Percentiles rank a stretch among this genome's conserved stretches.
These are phyloP conservation scores for Tipula helvola DNA, from an alignment of 2,888 invertebrate genomes.

Conservation along the genomic window DNA sequence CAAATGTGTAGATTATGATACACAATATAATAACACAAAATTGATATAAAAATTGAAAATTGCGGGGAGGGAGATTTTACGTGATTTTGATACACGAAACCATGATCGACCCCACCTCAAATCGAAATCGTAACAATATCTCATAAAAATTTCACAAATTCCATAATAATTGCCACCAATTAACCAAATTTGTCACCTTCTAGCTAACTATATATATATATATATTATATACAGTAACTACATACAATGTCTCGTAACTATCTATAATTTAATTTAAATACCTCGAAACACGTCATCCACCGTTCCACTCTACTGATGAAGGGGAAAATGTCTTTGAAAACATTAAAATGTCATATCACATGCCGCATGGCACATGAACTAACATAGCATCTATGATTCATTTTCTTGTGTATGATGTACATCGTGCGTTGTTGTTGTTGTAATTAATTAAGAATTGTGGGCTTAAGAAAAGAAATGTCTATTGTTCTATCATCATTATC, in stretches of 20 bases:
- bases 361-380: background rate
- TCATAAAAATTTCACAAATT: background rate
- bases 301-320: background rate
- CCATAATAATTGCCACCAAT: background rate
- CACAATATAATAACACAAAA: background rate
- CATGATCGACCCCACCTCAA: background rate
- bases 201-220: background rate
- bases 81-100: background rate
- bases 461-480: background rate
- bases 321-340: background rate
- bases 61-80: background rate
- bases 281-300: background rate
- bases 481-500: constrained; percentile 4
- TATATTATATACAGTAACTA: background rate
- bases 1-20: background rate
- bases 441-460: constrained; percentile 4
- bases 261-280: background rate
- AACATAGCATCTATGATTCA: background rate
- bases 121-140: background rate
- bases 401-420: background rate
- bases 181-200: background rate
- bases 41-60: background rate
- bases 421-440: background rate
- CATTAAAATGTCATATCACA: background rate
- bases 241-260: background rate